Evolutionary conservation across 2,113 vertebrate species (phyloP).

Genomic region (Tragelaphus scriptus): DNA sequence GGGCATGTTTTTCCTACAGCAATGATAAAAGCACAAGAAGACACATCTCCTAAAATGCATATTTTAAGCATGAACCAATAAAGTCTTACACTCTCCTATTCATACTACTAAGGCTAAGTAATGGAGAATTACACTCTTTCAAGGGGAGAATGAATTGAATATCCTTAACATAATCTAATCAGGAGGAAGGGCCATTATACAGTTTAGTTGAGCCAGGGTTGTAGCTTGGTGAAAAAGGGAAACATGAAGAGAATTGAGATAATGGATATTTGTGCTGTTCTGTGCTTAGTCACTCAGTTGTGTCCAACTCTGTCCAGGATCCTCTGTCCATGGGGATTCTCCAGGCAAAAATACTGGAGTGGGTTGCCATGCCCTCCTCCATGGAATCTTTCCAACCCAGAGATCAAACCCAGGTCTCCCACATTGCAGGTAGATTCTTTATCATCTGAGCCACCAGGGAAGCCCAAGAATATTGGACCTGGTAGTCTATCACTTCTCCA

Average conservation of each 20-base stretch:
- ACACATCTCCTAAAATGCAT: not conserved
- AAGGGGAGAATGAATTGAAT: rapidly evolving
- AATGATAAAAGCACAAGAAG: not conserved
- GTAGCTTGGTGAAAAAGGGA: not conserved
- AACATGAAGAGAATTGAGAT: not conserved
- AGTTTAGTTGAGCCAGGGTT: not conserved
- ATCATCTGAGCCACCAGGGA: not conserved
- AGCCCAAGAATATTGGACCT: not conserved
- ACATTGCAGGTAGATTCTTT: not conserved
- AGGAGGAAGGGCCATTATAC: not conserved
- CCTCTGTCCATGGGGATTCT: not conserved
- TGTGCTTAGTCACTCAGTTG: not conserved
- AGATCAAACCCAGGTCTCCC: not conserved
- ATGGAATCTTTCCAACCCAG: not conserved
- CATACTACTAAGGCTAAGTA: not conserved
- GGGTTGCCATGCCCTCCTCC: not conserved
- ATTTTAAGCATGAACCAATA: not conserved
- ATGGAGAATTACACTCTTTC: not conserved
- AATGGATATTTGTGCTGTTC: not conserved
- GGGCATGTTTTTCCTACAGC: not conserved
- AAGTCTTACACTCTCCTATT: not conserved
- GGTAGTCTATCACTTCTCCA: not conserved
- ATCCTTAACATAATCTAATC: not conserved
- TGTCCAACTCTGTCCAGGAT: not conserved
- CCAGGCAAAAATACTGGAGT: not conserved